These are phyloP conservation scores for Ascaphus truei DNA, from an alignment of 2,113 vertebrate genomes.

Conservation along the genomic window DNA sequence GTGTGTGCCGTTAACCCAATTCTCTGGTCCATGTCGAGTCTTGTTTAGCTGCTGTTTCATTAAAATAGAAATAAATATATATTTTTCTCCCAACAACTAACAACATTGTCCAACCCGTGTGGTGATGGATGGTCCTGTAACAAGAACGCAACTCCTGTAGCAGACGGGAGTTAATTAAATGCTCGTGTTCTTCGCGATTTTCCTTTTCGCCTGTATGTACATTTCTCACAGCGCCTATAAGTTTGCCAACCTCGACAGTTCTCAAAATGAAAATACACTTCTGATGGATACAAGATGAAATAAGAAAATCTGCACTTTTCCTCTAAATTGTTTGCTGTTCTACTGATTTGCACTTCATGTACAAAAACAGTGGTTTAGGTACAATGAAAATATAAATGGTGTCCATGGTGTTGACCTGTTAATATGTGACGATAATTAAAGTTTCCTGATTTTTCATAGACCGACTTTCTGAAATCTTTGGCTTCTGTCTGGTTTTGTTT, in stretches of 20 bases:
- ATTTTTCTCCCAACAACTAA: background rate
- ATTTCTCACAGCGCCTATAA: background rate
- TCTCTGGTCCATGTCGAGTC: too few relatives aligned
- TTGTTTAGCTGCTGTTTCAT: too few relatives aligned
- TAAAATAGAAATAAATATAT: too few relatives aligned
- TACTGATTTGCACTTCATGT: background rate
- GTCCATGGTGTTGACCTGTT: background rate
- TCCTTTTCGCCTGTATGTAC: background rate
- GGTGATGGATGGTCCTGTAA: background rate
- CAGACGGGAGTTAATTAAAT: background rate
- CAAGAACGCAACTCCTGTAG: background rate
- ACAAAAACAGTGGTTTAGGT: background rate
- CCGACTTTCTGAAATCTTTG: too few relatives aligned
- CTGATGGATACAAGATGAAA: background rate
- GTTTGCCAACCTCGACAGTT: background rate
- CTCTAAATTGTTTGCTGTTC: background rate
- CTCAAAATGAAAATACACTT: background rate
- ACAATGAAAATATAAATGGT: background rate
- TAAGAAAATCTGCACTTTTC: background rate
- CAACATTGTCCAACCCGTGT: background rate
- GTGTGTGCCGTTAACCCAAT: too few relatives aligned
- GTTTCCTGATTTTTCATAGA: background rate
- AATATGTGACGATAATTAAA: background rate
- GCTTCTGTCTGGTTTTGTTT: too few relatives aligned
- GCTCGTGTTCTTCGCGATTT: background rate